Conservation (phyloP, 2,797 vertebrate genomes). For the Hydrophis major region DNA sequence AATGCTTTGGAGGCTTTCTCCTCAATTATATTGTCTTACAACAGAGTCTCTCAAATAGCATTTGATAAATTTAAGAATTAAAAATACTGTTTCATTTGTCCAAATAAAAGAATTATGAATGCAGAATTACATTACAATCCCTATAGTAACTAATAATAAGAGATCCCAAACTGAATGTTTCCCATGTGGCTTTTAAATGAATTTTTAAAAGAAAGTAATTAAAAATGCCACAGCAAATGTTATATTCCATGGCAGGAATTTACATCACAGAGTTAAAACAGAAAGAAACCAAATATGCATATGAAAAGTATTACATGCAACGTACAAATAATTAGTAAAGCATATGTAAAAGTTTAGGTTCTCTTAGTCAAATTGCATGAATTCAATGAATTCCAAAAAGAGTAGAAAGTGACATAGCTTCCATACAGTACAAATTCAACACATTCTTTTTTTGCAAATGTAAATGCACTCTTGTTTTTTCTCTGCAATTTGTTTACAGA, state of each 20-base stretch:
- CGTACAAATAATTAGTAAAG: background rate
- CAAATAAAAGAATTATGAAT: constrained; percentile 34
- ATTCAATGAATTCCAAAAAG: background rate
- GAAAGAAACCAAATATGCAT: constrained; percentile 10
- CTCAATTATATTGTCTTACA: background rate
- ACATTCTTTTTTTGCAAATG: background rate
- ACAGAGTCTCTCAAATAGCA: constrained; percentile 4
- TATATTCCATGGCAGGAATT: constrained; percentile 45
- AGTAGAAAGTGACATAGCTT: background rate
- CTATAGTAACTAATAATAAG: constrained; percentile 63
- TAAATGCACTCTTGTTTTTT: background rate
- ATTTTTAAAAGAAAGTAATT: constrained; percentile 63
- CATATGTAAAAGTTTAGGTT: background rate
- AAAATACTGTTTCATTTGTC: constrained; percentile 49
- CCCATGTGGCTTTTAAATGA: constrained; percentile 54
- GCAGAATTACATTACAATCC: constrained; percentile 48
- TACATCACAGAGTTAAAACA: constrained; percentile 28
- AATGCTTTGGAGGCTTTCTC: background rate
- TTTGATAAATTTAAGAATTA: constrained; percentile 27
- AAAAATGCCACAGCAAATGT: constrained; percentile 53
- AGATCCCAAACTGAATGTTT: constrained; percentile 51
- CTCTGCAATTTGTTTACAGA: background rate
- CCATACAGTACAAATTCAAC: background rate
- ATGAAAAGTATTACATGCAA: constrained; percentile 35
- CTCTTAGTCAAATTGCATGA: background rate